A percentile compares a stretch with the other conserved stretches of the same genome.
These are phyloP conservation scores for Carassius auratus DNA, from an alignment of 2,113 vertebrate species.

Conservation along the genomic window DNA sequence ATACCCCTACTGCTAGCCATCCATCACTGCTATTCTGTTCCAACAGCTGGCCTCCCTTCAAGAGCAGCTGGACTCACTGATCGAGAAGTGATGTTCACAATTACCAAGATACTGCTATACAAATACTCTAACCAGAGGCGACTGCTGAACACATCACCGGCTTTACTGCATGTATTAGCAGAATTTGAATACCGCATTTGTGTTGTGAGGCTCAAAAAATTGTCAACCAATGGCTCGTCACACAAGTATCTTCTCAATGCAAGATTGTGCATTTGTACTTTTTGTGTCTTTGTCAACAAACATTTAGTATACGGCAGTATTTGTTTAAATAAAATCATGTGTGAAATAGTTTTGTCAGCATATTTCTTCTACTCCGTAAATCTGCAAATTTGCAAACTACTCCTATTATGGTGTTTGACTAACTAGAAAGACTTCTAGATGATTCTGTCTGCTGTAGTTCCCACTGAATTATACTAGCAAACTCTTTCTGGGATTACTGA, in stretches of 20 bases:
- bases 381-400: neutral
- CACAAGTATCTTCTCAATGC: neutral
- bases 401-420: neutral
- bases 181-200: neutral
- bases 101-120: constrained; percentile 73
- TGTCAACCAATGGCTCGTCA: neutral
- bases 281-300: neutral
- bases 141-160: neutral
- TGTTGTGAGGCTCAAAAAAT: neutral
- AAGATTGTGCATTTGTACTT: neutral
- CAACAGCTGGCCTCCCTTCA: constrained; percentile 91
- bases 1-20: constrained; percentile 59
- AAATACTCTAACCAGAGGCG: constrained; percentile 39
- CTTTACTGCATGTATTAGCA: neutral
- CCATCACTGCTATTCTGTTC: constrained; percentile 65
- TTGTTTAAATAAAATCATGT: neutral
- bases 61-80: constrained; percentile 92
- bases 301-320: neutral
- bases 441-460: constrained; percentile 1
- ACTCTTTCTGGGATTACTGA: constrained; percentile 60
- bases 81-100: constrained; percentile 82
- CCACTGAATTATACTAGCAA: constrained; percentile 3
- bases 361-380: neutral
- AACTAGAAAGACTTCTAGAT: constrained; percentile 21
- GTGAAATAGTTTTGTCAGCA: neutral